Percentiles rank a stretch among this genome's conserved stretches.
Conservation (phyloP, 2,113 vertebrate species). For the Plestiodon gilberti region DNA sequence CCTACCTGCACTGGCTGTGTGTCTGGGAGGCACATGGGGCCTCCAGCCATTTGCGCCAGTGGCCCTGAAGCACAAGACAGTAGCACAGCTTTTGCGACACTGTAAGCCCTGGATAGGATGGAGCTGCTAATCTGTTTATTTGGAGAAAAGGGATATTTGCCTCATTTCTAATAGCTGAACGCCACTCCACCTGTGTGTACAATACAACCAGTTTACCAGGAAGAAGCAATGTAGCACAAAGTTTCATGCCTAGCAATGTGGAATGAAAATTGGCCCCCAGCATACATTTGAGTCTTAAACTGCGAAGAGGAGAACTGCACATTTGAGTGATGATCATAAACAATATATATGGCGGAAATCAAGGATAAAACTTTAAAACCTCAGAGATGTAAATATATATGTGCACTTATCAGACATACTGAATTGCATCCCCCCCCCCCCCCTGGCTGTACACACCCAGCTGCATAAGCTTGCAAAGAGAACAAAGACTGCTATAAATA, state of each 20-base stretch:
- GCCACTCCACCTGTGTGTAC: slow-evolving; percentile 18
- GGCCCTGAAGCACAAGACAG: too few species aligned
- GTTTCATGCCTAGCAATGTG: slow-evolving; percentile 42
- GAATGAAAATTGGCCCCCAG: slow-evolving; percentile 34
- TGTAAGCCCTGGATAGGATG: too few species aligned
- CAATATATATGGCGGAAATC: slow-evolving; percentile 39
- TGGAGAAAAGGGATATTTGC: slow-evolving; percentile 18
- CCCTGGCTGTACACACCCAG: slow-evolving; percentile 61
- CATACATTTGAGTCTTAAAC: slow-evolving; percentile 40
- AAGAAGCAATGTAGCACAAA: slow-evolving; percentile 39
- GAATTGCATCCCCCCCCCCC: slow-evolving; percentile 13
- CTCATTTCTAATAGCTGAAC: slow-evolving; percentile 50
- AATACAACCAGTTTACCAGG: slow-evolving; percentile 64
- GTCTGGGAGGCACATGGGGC: too few species aligned
- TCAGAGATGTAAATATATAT: slow-evolving; percentile 47
- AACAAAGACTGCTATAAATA: slow-evolving; percentile 85
- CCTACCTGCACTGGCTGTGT: too few species aligned
- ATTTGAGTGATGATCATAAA: slow-evolving; percentile 28
- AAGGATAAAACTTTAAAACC: slow-evolving; percentile 50
- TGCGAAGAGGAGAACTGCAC: slow-evolving; percentile 25
- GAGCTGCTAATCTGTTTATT: slow-evolving; percentile 33
- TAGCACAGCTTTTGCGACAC: too few species aligned
- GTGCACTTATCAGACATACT: background rate
- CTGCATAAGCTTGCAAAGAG: slow-evolving; percentile 71
- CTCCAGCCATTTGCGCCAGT: too few species aligned